phyloP scores from a whole-genome alignment of 2,888 invertebrate genomes.

The Pollenia angustigena region DNA sequence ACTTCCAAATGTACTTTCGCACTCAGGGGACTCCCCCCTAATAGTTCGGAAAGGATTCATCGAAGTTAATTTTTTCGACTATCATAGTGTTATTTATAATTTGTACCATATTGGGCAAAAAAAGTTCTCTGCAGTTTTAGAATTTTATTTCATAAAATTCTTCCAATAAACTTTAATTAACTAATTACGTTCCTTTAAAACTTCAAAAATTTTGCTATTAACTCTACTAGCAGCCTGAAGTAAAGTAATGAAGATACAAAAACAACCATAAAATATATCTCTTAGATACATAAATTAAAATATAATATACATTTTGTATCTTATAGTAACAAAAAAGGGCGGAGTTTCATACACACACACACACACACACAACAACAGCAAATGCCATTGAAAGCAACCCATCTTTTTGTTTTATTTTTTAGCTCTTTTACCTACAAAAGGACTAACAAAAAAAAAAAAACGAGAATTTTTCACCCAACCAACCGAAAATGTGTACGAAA shows the following conservation, averaged over 20 bases:
- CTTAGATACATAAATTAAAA: not conserved
- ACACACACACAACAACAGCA: conserved; percentile 2
- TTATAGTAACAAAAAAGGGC: conserved; percentile 49
- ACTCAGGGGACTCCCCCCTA: too few relatives aligned
- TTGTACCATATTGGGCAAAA: too few relatives aligned
- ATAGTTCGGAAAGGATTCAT: too few relatives aligned
- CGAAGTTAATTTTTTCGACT: too few relatives aligned
- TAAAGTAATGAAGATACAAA: not conserved
- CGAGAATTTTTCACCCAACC: conserved; percentile 29
- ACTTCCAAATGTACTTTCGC: too few relatives aligned
- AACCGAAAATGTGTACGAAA: not conserved
- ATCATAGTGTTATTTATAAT: too few relatives aligned
- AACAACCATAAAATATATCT: conserved; percentile 7
- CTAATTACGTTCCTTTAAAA: not conserved
- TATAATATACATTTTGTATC: conserved; percentile 20
- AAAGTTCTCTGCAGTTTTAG: too few relatives aligned
- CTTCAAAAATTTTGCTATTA: not conserved
- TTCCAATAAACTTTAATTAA: conserved; percentile 9
- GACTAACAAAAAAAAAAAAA: not conserved
- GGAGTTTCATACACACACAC: conserved; percentile 44
- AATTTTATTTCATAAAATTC: not conserved
- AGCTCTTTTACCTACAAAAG: not conserved
- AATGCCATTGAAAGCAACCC: conserved; percentile 15
- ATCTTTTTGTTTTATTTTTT: conserved; percentile 40
- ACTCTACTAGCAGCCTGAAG: conserved; percentile 36